These are phyloP conservation scores for Hyles vespertilio DNA, from an alignment of 1,140 invertebrate genomes.

Conservation along the genomic window DNA sequence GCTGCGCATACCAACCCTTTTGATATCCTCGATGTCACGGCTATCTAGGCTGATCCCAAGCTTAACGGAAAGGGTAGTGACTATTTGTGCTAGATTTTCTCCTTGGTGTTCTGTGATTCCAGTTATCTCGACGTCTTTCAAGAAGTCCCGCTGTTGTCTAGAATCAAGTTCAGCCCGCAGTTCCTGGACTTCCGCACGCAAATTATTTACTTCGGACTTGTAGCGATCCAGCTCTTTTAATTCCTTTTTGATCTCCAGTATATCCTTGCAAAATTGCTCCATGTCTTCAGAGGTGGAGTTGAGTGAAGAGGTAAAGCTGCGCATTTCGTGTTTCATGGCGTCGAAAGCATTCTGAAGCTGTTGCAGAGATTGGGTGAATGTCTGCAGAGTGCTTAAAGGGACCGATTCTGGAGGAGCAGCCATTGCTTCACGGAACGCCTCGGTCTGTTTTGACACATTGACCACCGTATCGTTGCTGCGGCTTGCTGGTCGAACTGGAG, in stretches of 20 bases:
- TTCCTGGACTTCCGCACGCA: slow-evolving; percentile 2
- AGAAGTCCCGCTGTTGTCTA: background rate
- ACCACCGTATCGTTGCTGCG: no score
- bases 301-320: background rate
- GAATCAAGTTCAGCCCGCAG: background rate
- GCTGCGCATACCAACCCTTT: background rate
- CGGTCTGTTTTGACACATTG: no score
- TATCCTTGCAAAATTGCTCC: background rate
- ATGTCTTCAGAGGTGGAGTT: slow-evolving; percentile 1
- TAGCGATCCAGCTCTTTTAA: background rate
- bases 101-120: slow-evolving; percentile 3
- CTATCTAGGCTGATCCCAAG: slow-evolving; percentile 6
- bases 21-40: slow-evolving; percentile 9
- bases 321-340: no score
- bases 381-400: no score
- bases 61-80: background rate
- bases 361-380: no score
- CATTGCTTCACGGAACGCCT: no score
- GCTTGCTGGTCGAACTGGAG: no score
- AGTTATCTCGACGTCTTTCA: slow-evolving; percentile 8
- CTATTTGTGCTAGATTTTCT: slow-evolving; percentile 8
- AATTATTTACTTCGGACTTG: background rate
- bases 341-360: no score
- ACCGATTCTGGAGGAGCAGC: no score
- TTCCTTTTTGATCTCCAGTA: background rate